Percentiles rank a stretch among this genome's conserved stretches.
These are phyloP conservation scores for Aviceda subcristata DNA, from an alignment of 2,113 vertebrate species.

Conservation along the genomic window DNA sequence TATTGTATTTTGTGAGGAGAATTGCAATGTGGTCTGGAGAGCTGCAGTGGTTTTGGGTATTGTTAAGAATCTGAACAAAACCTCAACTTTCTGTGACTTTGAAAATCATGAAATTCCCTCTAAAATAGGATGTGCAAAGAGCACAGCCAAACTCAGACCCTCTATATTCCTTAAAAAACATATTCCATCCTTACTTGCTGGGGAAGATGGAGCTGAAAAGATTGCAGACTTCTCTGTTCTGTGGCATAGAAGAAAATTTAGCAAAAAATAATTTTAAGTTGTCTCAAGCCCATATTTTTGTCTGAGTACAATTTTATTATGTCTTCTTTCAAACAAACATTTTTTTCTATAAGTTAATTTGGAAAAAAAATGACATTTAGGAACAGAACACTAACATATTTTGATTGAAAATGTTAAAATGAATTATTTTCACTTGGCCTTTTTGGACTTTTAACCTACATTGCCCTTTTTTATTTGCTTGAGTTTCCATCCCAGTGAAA, in stretches of 20 bases:
- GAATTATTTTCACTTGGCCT: background rate
- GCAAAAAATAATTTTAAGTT: background rate
- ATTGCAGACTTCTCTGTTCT: background rate
- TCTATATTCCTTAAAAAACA: background rate
- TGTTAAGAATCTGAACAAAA: background rate
- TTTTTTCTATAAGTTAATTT: background rate
- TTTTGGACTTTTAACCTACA: background rate
- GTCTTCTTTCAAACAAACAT: background rate
- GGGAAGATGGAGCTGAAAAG: background rate
- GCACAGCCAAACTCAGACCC: background rate
- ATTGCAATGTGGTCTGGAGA: background rate
- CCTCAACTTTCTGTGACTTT: background rate
- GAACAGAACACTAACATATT: background rate
- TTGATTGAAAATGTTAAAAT: background rate
- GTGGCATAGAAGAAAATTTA: background rate
- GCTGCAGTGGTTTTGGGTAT: background rate
- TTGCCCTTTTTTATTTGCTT: background rate
- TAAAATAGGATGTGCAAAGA: background rate
- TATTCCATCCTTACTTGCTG: background rate
- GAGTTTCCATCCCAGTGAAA: background rate
- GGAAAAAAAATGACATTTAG: background rate
- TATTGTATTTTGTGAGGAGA: slow-evolving; percentile 1
- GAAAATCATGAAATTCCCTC: background rate
- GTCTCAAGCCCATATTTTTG: background rate
- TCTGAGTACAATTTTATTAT: background rate